Conservation (phyloP, 2,888 invertebrate species). For the Phortica magna region DNA sequence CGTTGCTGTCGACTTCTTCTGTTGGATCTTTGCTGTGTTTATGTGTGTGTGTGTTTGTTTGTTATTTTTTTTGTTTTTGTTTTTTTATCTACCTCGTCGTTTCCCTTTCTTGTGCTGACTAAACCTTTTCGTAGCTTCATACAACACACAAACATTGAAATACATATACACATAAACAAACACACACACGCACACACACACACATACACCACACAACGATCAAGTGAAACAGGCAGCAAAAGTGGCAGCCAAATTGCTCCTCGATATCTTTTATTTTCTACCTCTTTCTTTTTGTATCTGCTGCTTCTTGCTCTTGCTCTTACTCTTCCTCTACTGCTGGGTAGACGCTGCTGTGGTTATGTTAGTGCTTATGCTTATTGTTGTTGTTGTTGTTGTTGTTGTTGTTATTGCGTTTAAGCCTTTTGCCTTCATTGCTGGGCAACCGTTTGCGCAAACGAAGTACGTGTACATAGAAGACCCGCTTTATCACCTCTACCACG, state of each 20-base stretch:
- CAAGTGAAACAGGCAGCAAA: slow-evolving; percentile 55
- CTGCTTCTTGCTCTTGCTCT: slow-evolving; percentile 33
- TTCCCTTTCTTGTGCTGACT: slow-evolving; percentile 5
- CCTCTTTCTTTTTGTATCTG: slow-evolving; percentile 21
- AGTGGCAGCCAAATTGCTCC: slow-evolving; percentile 72
- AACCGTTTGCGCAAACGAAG: slow-evolving; percentile 65
- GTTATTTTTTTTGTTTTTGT: slow-evolving; percentile 44
- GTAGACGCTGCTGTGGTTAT: no score
- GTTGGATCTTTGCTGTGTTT: slow-evolving; percentile 38
- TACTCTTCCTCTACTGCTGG: slow-evolving; percentile 17
- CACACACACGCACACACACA: not conserved
- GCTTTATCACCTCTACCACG: not conserved
- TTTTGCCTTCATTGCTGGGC: slow-evolving; percentile 63
- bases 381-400: slow-evolving; percentile 39
- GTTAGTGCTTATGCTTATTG: no score
- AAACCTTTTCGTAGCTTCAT: slow-evolving; percentile 59
- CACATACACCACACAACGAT: slow-evolving; percentile 23
- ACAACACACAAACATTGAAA: not conserved
- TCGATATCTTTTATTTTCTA: slow-evolving; percentile 71
- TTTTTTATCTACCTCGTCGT: slow-evolving; percentile 59
- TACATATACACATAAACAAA: not conserved
- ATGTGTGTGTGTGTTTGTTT: slow-evolving; percentile 47
- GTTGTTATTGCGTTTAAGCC: slow-evolving; percentile 58
- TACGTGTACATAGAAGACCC: slow-evolving; percentile 5
- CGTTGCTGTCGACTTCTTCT: not conserved